Percentiles rank a stretch among this genome's conserved stretches.
These are phyloP conservation scores for Harpalus rubripes DNA, from an alignment of 2,888 invertebrate genomes.

Conservation along the genomic window DNA sequence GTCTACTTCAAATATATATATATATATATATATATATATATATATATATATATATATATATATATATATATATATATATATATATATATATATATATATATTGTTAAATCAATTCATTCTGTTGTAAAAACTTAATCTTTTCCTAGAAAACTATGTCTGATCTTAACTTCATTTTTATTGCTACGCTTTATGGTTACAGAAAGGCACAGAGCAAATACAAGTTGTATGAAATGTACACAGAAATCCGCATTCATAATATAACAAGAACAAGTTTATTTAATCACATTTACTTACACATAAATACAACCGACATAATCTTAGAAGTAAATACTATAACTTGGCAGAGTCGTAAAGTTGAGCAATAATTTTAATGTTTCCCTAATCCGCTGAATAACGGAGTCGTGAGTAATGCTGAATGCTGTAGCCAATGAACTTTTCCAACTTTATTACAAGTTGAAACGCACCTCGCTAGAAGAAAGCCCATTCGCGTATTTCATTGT, in stretches of 20 bases:
- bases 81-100: too few species aligned
- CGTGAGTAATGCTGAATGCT: constrained; percentile 1
- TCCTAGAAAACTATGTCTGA: background rate
- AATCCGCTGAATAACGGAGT: constrained; percentile 23
- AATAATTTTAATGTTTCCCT: constrained; percentile 46
- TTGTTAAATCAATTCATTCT: background rate
- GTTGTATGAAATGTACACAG: background rate
- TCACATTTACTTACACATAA: background rate
- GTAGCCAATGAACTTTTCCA: constrained; percentile 44
- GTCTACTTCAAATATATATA: too few species aligned
- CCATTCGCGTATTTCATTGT: constrained; percentile 34
- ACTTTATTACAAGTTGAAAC: constrained; percentile 41
- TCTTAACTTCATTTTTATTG: background rate
- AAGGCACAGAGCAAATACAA: background rate
- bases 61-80: too few species aligned
- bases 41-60: too few species aligned
- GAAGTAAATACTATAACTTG: constrained; percentile 26
- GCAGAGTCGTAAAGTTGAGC: constrained; percentile 20
- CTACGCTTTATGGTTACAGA: background rate
- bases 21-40: too few species aligned
- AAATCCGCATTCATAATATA: constrained; percentile 1
- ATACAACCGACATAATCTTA: background rate
- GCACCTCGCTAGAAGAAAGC: constrained; percentile 36
- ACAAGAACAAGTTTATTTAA: constrained; percentile 23
- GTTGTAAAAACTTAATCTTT: background rate